Evolutionary conservation across 2,113 vertebrate genomes (phyloP).

Genomic region (Pelobates fuscus): DNA sequence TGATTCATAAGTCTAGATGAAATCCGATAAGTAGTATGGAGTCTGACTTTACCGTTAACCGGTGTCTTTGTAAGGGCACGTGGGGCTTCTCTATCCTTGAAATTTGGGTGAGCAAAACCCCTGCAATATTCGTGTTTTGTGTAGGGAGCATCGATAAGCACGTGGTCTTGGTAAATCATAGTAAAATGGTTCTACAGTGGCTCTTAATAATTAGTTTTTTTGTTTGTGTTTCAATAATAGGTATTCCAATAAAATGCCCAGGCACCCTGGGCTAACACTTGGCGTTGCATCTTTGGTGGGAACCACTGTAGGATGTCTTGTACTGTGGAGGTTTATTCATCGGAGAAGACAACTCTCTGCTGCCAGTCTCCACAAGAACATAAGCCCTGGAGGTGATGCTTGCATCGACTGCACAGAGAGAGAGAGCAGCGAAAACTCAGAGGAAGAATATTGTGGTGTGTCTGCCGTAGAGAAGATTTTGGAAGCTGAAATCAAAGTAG

Average conservation of each 20-base stretch:
- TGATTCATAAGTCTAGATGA: too few species aligned
- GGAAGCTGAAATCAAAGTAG: conserved; percentile 70
- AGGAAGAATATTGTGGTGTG: conserved; percentile 52
- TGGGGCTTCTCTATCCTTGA: too few species aligned
- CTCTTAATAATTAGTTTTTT: not conserved
- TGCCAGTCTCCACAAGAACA: conserved; percentile 15
- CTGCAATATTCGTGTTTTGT: too few species aligned
- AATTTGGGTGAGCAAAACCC: too few species aligned
- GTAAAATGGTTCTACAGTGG: too few species aligned
- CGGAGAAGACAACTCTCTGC: conserved; percentile 54
- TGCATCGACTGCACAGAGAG: conserved; percentile 3
- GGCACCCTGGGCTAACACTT: conserved; percentile 71
- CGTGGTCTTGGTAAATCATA: too few species aligned
- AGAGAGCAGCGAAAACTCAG: conserved; percentile 43
- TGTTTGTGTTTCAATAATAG: not conserved
- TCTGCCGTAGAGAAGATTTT: conserved; percentile 70
- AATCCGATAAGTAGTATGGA: too few species aligned
- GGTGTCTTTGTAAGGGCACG: too few species aligned
- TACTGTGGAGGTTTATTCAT: conserved; percentile 78
- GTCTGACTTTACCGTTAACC: too few species aligned
- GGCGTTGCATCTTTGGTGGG: conserved; percentile 80
- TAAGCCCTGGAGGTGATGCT: not conserved
- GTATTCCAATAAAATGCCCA: conserved; percentile 72
- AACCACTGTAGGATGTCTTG: conserved; percentile 77
- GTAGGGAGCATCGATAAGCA: too few species aligned